Base-by-base conservation (phyloP, 2,113 vertebrate species). In the Ammospiza nelsoni region DNA sequence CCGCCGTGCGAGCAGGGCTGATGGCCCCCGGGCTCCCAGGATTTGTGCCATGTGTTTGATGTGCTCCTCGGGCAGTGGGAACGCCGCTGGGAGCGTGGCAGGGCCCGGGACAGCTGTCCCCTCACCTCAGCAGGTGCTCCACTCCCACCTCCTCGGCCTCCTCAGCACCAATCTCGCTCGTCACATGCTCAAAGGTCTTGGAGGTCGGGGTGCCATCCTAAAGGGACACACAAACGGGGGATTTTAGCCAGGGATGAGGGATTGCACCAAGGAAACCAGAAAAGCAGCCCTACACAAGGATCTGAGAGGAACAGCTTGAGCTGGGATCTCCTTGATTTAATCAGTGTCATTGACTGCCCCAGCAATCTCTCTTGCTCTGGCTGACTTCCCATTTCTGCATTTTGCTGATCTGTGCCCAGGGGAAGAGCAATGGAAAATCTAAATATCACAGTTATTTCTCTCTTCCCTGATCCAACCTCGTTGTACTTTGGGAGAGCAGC, bases 121-220 rank as follows among this genome's bases (percentile, higher is more conserved):
- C 87, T 71, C 87, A 90, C 99, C 99, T 98, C 90, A 99, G 97
- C 94, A 99, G 98, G 90, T 99, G 99, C 88, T 99, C 99, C 18
- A 99, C 99, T 17, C 99, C 99, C 7, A 99, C 99, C 95, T 99
- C 99, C 87, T 99, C 99, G 0, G 99, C 99, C 96, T 99, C 99
- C 93, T 99, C 99, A 0, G 99, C 99, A 44, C 99, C 99, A 7
- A 99, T 99, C 97, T 99, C 99, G 83, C 99, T 99, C n/a, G 99
- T 99, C 86, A 99, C 99, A 0, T 99, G 99, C 96, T 99, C 99
- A 91, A 99, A 99, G 6, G 99, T 99, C 97, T 99, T 99, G 20
- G 99, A 99, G 14, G 99, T 99, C 2, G 99, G 99, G 29, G 99
- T 99, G 43, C 99, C 99, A 0, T 90, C 88, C 88, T 90, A 5